These are phyloP conservation scores for Arctocebus calabarensis DNA, from an alignment of 2,797 vertebrate species.

Conservation along the genomic window DNA sequence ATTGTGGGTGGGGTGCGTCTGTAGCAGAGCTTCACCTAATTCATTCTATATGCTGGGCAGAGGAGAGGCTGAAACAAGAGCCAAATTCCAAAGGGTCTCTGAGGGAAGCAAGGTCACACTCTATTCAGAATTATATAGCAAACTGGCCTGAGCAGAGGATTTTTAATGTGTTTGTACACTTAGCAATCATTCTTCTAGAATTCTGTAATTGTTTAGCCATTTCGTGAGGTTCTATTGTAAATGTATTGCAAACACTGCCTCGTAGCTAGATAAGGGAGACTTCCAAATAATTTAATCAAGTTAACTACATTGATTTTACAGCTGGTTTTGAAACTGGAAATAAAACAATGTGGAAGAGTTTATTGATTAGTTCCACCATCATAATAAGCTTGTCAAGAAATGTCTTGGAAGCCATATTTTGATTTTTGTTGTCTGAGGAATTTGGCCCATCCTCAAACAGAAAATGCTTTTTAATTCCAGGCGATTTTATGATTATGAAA, in stretches of 20 bases:
- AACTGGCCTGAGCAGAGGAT: conserved; percentile 45
- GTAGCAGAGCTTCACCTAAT: conserved; percentile 66
- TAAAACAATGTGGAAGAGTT: conserved; percentile 74
- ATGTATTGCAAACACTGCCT: conserved; percentile 69
- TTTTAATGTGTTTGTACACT: conserved; percentile 54
- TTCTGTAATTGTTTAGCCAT: conserved; percentile 66
- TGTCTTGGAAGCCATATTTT: conserved; percentile 65
- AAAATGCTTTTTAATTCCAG: conserved; percentile 69
- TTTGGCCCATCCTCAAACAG: conserved; percentile 66
- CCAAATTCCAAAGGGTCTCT: conserved; percentile 71
- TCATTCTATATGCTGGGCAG: conserved; percentile 82
- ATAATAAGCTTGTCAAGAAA: conserved; percentile 80
- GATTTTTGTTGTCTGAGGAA: conserved; percentile 59
- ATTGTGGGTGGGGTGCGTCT: conserved; percentile 73
- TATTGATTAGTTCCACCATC: conserved; percentile 80
- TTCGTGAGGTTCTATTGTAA: conserved; percentile 57
- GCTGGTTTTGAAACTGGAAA: conserved; percentile 81
- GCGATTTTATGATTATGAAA: conserved; percentile 35
- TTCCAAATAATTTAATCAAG: conserved; percentile 75
- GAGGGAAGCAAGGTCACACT: conserved; percentile 38
- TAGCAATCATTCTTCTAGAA: conserved; percentile 64
- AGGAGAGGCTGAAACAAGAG: conserved; percentile 50
- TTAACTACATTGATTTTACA: conserved; percentile 78
- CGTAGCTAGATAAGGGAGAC: conserved; percentile 72
- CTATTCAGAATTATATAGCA: conserved; percentile 64